phyloP scores from a whole-genome alignment of 2,113 vertebrate genomes.

The Callionymus lyra region DNA sequence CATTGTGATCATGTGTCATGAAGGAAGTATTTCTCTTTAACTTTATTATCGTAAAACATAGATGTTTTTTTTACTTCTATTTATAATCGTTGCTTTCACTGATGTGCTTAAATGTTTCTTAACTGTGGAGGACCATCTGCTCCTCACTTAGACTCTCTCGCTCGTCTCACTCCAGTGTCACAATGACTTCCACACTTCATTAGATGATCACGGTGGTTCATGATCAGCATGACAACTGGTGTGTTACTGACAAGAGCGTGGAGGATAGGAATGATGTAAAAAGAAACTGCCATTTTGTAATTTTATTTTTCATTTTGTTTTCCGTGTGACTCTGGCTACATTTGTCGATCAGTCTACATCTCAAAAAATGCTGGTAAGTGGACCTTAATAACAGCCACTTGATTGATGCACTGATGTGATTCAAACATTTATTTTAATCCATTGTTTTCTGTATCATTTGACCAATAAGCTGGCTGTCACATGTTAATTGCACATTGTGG shows the following conservation, averaged over 20 bases:
- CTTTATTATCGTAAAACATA: no score
- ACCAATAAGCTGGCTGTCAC: conserved; percentile 63
- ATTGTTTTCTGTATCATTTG: conserved; percentile 46
- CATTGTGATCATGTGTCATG: no score
- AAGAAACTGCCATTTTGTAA: conserved; percentile 64
- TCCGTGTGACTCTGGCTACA: conserved; percentile 73
- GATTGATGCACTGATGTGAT: conserved; percentile 68
- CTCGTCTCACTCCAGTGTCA: conserved; percentile 7
- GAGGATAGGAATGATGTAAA: conserved; percentile 45
- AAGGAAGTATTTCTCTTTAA: no score
- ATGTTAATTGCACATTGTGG: conserved; percentile 64
- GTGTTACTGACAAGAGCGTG: conserved; percentile 20
- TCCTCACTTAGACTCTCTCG: no score
- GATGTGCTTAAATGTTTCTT: no score
- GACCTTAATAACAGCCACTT: conserved; percentile 64
- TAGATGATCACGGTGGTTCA: conserved; percentile 7
- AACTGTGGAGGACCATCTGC: no score
- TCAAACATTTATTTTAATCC: conserved; percentile 41
- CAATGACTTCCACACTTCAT: conserved; percentile 10
- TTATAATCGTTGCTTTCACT: no score
- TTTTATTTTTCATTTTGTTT: conserved; percentile 70
- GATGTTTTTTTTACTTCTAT: no score
- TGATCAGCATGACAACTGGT: conserved; percentile 8
- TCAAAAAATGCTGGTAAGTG: conserved; percentile 80
- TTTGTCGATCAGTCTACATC: conserved; percentile 76